Conservation (phyloP, 2,113 vertebrate genomes). For the Forbesichthys agassizii region DNA sequence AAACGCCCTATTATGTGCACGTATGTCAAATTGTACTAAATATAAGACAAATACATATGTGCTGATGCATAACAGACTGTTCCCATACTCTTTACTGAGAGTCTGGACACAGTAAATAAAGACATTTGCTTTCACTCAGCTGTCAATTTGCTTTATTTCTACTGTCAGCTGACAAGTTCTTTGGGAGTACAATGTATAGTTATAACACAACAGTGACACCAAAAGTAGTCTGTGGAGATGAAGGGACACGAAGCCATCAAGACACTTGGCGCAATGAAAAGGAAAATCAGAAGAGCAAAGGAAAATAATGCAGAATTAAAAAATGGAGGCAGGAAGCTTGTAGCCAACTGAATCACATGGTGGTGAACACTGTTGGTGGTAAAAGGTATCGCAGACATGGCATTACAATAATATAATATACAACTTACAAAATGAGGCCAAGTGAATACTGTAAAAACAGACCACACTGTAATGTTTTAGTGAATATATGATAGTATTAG, state of each 20-base stretch:
- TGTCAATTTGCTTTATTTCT: slow-evolving; percentile 54
- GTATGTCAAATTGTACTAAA: neutral
- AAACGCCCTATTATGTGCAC: too few species aligned
- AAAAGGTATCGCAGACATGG: neutral
- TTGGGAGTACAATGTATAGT: slow-evolving; percentile 27
- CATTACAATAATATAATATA: too few species aligned
- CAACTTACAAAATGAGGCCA: too few species aligned
- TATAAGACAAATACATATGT: slow-evolving; percentile 8
- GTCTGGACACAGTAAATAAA: slow-evolving; percentile 45
- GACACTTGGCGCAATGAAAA: neutral
- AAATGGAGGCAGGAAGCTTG: neutral
- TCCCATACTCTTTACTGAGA: slow-evolving; percentile 11
- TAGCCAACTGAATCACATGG: slow-evolving; percentile 24
- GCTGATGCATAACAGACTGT: slow-evolving; percentile 23
- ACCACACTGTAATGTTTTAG: too few species aligned
- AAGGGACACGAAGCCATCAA: slow-evolving; percentile 15
- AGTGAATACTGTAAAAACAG: too few species aligned
- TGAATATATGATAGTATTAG: too few species aligned
- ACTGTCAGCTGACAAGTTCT: slow-evolving; percentile 39
- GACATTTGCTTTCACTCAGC: slow-evolving; percentile 21
- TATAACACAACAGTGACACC: slow-evolving; percentile 28
- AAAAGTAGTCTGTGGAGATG: slow-evolving; percentile 28
- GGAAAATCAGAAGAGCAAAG: neutral
- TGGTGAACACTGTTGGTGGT: slow-evolving; percentile 8
- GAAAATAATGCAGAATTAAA: neutral